Evolutionary conservation across 2,113 vertebrate species (phyloP).

Genomic region (Microtus pennsylvanicus): DNA sequence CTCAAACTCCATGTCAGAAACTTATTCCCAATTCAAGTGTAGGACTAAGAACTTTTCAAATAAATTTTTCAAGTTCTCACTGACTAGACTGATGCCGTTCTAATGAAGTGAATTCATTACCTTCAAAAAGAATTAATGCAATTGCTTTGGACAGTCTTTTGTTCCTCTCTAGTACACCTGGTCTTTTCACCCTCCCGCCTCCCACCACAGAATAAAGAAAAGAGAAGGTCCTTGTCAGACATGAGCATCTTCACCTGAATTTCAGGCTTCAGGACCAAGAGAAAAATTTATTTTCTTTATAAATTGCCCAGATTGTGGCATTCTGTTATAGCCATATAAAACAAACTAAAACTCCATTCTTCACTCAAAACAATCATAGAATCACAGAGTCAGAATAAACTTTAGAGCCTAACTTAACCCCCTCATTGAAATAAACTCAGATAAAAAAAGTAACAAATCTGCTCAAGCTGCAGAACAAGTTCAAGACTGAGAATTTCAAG

Average conservation of each 20-base stretch:
- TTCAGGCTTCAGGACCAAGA: background rate
- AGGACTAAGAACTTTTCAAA: background rate
- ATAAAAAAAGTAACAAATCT: conserved; percentile 3
- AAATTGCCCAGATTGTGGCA: background rate
- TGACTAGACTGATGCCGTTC: background rate
- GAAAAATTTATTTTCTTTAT: background rate
- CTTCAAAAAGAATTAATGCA: background rate
- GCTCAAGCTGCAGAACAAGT: background rate
- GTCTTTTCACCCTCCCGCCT: background rate
- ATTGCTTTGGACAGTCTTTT: background rate
- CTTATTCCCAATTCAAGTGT: background rate
- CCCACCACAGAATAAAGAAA: no score
- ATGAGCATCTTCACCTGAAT: background rate
- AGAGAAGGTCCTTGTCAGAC: background rate
- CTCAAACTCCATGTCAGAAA: background rate
- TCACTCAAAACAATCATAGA: conserved; percentile 12
- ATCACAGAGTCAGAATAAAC: conserved; percentile 32
- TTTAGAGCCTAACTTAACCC: background rate
- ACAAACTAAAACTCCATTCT: background rate
- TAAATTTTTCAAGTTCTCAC: background rate
- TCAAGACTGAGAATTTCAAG: background rate
- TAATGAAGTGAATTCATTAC: background rate
- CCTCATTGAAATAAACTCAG: conserved; percentile 29
- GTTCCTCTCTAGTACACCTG: background rate
- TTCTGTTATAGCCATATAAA: background rate